These are phyloP conservation scores for Polydrusus pterygomalis DNA, from an alignment of 2,888 invertebrate genomes.

Conservation along the genomic window DNA sequence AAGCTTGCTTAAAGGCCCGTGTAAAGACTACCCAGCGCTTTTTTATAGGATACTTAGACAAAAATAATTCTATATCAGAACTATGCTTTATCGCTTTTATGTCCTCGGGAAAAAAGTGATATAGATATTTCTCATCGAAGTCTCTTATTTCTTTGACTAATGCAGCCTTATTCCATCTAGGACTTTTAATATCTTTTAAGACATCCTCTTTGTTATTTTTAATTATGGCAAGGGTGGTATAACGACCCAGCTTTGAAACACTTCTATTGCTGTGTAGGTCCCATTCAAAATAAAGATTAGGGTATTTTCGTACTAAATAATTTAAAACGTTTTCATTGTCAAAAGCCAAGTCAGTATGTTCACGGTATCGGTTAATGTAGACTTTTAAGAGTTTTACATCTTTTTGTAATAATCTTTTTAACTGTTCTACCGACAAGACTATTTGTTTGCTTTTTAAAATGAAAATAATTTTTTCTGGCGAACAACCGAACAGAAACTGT, in stretches of 20 bases:
- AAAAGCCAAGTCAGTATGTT: too few relatives aligned
- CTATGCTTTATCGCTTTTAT: conserved; percentile 25
- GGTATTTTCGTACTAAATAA: conserved; percentile 53
- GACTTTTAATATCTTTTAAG: conserved; percentile 40
- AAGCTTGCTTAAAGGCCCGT: conserved; percentile 45
- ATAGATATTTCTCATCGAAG: conserved; percentile 49
- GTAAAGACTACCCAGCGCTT: conserved; percentile 56
- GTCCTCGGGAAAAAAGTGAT: conserved; percentile 49
- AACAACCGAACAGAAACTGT: conserved; percentile 58
- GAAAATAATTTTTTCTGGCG: conserved; percentile 55
- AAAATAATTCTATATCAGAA: conserved; percentile 10
- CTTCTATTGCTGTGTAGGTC: conserved; percentile 34
- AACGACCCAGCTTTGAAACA: conserved; percentile 45
- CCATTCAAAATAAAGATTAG: conserved; percentile 53
- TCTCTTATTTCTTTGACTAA: conserved; percentile 51
- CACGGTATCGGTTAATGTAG: too few relatives aligned
- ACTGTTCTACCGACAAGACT: conserved; percentile 55
- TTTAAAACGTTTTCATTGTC: conserved; percentile 52
- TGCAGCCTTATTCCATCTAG: conserved; percentile 44
- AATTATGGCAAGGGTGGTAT: conserved; percentile 52
- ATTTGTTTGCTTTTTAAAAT: conserved; percentile 53
- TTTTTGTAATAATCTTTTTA: conserved; percentile 57
- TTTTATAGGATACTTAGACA: conserved; percentile 55
- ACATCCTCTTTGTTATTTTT: conserved; percentile 50
- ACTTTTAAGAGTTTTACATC: conserved; percentile 51